A percentile compares a stretch with the other conserved stretches of the same genome.
phyloP scores from a whole-genome alignment of 2,113 vertebrate genomes.

The Tautogolabrus adspersus region DNA sequence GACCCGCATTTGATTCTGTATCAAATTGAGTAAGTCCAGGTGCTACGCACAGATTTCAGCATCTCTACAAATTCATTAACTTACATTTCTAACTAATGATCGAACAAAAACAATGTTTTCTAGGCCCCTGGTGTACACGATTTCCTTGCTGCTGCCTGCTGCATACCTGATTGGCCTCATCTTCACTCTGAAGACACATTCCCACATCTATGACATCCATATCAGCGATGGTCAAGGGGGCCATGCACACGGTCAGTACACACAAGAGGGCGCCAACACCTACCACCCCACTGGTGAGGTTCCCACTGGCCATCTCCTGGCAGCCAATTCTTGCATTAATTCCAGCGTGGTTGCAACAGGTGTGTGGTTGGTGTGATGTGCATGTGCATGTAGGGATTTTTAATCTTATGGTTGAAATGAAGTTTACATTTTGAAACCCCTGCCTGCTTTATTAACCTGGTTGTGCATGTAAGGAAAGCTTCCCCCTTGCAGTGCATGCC shows the following conservation, averaged over 20 bases:
- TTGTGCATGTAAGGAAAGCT: slow-evolving; percentile 34
- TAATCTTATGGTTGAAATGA: neutral
- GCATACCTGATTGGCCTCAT: slow-evolving; percentile 89
- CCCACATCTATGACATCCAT: slow-evolving; percentile 89
- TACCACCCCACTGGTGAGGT: slow-evolving; percentile 37
- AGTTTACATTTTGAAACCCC: neutral
- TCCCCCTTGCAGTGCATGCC: slow-evolving; percentile 33
- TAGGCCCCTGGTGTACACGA: slow-evolving; percentile 86
- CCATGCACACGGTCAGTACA: slow-evolving; percentile 85
- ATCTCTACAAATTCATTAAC: neutral
- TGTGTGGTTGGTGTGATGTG: slow-evolving; percentile 49
- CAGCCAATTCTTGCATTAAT: slow-evolving; percentile 63
- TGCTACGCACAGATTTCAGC: neutral
- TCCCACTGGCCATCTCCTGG: slow-evolving; percentile 13
- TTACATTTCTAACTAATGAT: neutral
- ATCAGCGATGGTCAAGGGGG: slow-evolving; percentile 82
- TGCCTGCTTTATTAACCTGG: slow-evolving; percentile 12
- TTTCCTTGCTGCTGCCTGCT: slow-evolving; percentile 85
- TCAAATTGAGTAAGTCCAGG: slow-evolving; percentile 89
- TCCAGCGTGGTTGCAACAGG: slow-evolving; percentile 31
- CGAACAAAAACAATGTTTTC: neutral
- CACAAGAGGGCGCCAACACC: slow-evolving; percentile 20
- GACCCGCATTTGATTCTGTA: slow-evolving; percentile 85
- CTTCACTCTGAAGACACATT: slow-evolving; percentile 90
- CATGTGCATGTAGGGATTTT: slow-evolving; percentile 21